Evolutionary conservation across 2,113 vertebrate genomes (phyloP).

Genomic region (Lepisosteus osseus): DNA sequence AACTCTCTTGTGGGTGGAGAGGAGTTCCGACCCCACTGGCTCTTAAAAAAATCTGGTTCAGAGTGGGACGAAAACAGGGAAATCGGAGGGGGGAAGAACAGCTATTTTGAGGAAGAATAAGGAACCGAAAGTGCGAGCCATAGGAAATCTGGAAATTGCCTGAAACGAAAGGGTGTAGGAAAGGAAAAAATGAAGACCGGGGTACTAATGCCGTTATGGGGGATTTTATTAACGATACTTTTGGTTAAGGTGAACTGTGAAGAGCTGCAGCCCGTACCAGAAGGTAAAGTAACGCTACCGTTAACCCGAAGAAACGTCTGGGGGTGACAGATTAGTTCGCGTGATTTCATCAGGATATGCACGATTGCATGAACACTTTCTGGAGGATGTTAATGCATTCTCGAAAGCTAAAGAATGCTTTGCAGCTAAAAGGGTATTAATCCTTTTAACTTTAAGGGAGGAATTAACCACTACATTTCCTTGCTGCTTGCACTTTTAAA

Average conservation of each 20-base stretch:
- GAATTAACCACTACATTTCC: too few species aligned
- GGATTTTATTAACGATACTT: background rate
- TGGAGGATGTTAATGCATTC: too few species aligned
- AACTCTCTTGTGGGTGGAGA: background rate
- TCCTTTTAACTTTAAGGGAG: too few species aligned
- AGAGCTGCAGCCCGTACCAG: conserved; percentile 29
- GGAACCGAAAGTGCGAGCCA: background rate
- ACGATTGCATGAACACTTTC: too few species aligned
- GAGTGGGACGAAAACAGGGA: background rate
- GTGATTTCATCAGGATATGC: too few species aligned
- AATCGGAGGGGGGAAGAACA: background rate
- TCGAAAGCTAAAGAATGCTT: too few species aligned
- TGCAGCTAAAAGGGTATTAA: too few species aligned
- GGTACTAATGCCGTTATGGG: conserved; percentile 8
- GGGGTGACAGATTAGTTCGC: too few species aligned
- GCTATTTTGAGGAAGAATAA: background rate
- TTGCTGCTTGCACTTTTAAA: too few species aligned
- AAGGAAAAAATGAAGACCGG: conserved; percentile 30
- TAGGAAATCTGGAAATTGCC: background rate
- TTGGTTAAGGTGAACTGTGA: conserved; percentile 26
- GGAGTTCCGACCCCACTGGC: background rate
- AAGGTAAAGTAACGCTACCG: conserved; percentile 43
- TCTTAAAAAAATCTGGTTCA: background rate
- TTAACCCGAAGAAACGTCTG: too few species aligned
- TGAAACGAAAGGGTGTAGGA: background rate